Percentiles rank a stretch among this genome's conserved stretches.
Conservation (phyloP, 2,113 vertebrate genomes). For the Sterna hirundo region DNA sequence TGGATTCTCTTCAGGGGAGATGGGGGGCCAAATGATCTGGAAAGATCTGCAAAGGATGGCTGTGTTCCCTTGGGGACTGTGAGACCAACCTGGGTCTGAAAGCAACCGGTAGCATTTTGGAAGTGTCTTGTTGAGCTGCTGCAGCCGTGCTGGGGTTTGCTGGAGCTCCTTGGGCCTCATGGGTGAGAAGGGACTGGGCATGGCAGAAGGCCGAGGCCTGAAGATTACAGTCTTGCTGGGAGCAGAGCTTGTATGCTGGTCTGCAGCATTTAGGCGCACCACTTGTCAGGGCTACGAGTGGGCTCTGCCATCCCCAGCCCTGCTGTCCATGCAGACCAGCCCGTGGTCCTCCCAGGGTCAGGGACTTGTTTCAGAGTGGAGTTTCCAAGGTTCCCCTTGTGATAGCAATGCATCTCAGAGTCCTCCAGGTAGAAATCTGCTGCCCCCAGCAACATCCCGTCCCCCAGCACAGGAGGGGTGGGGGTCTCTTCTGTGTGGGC, state of each 20-base stretch:
- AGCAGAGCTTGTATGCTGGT: neutral
- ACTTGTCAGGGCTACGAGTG: neutral
- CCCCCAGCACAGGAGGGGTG: neutral
- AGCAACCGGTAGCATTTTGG: neutral
- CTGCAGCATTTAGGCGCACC: neutral
- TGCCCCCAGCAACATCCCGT: neutral
- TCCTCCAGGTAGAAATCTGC: neutral
- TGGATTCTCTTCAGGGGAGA: neutral
- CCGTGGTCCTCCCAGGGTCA: neutral
- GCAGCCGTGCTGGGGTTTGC: neutral
- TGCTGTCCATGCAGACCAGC: fast-evolving
- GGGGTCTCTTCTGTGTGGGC: neutral
- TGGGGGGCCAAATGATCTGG: neutral
- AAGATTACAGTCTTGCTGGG: neutral
- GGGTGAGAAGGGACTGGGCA: neutral
- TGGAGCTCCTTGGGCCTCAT: neutral
- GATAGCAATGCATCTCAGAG: neutral
- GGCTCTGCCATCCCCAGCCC: neutral
- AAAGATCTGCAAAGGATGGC: neutral
- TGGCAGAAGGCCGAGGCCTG: neutral
- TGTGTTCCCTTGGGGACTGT: neutral
- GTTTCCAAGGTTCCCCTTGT: neutral
- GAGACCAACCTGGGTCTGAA: neutral
- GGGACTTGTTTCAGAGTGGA: neutral
- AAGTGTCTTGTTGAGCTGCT: neutral